Conservation (phyloP, 2,888 invertebrate species). For the Xanthorhoe designata region DNA sequence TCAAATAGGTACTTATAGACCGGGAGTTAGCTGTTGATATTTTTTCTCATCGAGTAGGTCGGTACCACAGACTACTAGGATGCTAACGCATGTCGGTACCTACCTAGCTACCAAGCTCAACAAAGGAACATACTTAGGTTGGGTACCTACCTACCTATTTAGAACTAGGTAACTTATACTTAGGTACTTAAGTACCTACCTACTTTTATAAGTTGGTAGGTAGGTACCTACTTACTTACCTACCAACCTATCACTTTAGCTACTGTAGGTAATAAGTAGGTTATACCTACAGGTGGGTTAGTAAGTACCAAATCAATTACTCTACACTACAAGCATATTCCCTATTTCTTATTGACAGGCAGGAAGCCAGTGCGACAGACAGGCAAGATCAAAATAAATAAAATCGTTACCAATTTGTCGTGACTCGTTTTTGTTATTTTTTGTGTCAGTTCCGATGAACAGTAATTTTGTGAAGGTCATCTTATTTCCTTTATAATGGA, state of each 20-base stretch:
- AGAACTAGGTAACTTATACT: not conserved
- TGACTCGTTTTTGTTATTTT: not conserved
- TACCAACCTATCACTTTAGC: no score
- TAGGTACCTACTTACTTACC: not conserved
- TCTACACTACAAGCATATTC: not conserved
- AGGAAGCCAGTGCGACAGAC: not conserved
- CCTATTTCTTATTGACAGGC: not conserved
- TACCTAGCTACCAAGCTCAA: not conserved
- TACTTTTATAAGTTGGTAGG: not conserved
- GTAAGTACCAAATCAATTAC: not conserved
- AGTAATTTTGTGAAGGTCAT: not conserved
- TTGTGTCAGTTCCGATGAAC: conserved; percentile 1
- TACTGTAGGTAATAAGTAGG: no score
- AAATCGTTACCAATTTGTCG: not conserved
- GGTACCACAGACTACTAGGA: no score
- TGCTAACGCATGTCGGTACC: not conserved
- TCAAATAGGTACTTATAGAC: no score
- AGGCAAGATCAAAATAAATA: not conserved
- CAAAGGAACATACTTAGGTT: no score
- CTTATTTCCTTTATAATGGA: not conserved
- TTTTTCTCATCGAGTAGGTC: no score
- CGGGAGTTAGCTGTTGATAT: no score
- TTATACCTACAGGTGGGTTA: not conserved
- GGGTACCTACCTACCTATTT: not conserved
- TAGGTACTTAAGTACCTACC: not conserved